These are phyloP conservation scores for Chiroxiphia lanceolata DNA, from an alignment of 2,797 vertebrate genomes.

Conservation along the genomic window DNA sequence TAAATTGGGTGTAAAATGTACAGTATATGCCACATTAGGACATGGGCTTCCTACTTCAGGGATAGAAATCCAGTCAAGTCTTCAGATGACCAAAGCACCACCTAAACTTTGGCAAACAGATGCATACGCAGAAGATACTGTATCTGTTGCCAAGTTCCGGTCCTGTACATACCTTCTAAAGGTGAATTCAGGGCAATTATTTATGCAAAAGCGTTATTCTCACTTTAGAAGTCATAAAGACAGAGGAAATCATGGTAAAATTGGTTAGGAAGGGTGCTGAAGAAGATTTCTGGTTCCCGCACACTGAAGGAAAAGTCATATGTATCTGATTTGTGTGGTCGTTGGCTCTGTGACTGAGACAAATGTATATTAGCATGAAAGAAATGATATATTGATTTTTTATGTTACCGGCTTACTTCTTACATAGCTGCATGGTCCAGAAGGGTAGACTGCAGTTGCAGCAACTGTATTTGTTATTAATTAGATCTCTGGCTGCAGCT, in stretches of 20 bases:
- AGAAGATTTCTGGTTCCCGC: neutral
- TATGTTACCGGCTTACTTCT: neutral
- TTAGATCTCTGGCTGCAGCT: slow-evolving; percentile 19
- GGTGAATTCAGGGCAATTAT: neutral
- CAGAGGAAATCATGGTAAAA: neutral
- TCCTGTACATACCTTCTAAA: neutral
- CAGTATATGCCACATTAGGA: neutral
- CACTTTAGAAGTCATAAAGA: neutral
- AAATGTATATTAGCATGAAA: neutral
- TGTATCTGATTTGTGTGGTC: too few relatives aligned
- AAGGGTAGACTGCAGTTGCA: neutral
- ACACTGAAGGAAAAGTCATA: neutral
- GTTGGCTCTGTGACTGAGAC: neutral
- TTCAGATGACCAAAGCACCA: neutral
- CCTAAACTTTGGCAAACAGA: neutral
- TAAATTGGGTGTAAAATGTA: neutral
- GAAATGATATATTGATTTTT: slow-evolving; percentile 16
- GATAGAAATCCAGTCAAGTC: neutral
- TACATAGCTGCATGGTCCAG: neutral
- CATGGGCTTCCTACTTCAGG: neutral
- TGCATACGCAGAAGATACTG: neutral
- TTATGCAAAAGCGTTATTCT: neutral
- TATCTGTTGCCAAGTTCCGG: neutral
- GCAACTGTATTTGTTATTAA: slow-evolving; percentile 31
- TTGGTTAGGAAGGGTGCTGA: neutral